Base-by-base conservation (phyloP, 2,113 vertebrate genomes). In the Corvus hawaiiensis region DNA sequence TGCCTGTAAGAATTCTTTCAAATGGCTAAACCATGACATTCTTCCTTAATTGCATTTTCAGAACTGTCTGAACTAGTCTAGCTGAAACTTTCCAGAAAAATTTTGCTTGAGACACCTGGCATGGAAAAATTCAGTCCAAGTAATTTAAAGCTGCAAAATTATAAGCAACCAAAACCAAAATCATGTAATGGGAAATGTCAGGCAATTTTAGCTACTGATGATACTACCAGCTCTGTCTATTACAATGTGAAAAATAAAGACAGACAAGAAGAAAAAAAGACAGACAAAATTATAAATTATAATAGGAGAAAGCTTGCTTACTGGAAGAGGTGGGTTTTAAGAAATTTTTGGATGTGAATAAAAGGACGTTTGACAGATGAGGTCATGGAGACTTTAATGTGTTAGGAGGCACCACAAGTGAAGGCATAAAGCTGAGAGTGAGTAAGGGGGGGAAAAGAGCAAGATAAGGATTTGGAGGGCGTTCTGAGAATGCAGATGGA, bases 71-170 rank as follows among this genome's bases (percentile, higher is more conserved):
- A 94, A 84, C 62, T 49, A 79, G 94, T 93, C 95, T 96, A 77
- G 83, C 76, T 96, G 93, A 96, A 93, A 92, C 83, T 96, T 97
- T 92, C 94, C 95, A 96, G 94, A 96, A 97, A 96, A 93, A 68
- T 78, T 93, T 88, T 84, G 23, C 88, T 95, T 87, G 75, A 97
- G 92, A 96, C 94, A 96, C 95, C 92, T 96, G 95, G 90, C 79
- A 94, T 93, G 95, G 95, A 96, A 97, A 96, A 95, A 94, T 84
- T 95, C 94, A 96, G 93, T 77, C 93, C 90, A 84, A 96, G 92
- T 93, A 94, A 95, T 95, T 96, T 94, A 93, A 90, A 95, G 85
- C 92, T 95, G 82, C 83, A 94, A 94, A 96, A 94, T 94, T 87
- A 95, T 81, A 95, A 92, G 90, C 83, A 96, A 94, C 93, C 78